Evolutionary conservation across 1,140 invertebrate species (phyloP).

Genomic region (Patella vulgata): DNA sequence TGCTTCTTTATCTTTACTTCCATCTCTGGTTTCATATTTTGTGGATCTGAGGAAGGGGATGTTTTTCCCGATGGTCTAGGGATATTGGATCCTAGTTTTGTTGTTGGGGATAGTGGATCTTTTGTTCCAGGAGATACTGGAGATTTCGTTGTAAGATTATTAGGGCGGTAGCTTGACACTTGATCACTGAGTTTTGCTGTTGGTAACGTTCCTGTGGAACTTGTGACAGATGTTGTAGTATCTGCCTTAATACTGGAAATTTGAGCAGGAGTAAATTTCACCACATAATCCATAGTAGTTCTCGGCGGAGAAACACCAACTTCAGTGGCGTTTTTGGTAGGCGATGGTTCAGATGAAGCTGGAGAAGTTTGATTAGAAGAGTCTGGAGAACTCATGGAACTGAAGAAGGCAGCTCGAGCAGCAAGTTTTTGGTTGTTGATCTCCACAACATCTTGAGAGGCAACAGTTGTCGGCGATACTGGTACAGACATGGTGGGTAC

Average conservation of each 20-base stretch:
- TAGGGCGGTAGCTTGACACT: too few relatives aligned
- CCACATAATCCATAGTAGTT: conserved; percentile 9
- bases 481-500: conserved; percentile 10
- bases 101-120: too few relatives aligned
- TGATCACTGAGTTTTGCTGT: too few relatives aligned
- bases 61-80: not conserved
- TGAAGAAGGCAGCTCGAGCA: conserved; percentile 36
- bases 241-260: too few relatives aligned
- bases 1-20: conserved; percentile 29
- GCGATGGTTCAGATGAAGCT: conserved; percentile 12
- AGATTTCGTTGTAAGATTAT: too few relatives aligned
- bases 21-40: not conserved
- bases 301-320: not conserved
- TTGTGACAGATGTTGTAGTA: not conserved
- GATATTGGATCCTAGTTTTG: conserved; percentile 5
- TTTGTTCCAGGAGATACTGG: too few relatives aligned
- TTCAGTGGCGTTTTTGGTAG: not conserved
- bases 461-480: not conserved
- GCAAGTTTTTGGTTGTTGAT: conserved; percentile 23
- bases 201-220: not conserved
- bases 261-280: not conserved
- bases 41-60: conserved; percentile 6
- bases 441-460: not conserved
- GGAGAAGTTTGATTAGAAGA: conserved; percentile 18
- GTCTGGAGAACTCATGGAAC: conserved; percentile 20